Percentiles rank a stretch among this genome's conserved stretches.
phyloP scores from a whole-genome alignment of 2,113 vertebrate genomes.

The Calyptommatus sinebrachiatus region DNA sequence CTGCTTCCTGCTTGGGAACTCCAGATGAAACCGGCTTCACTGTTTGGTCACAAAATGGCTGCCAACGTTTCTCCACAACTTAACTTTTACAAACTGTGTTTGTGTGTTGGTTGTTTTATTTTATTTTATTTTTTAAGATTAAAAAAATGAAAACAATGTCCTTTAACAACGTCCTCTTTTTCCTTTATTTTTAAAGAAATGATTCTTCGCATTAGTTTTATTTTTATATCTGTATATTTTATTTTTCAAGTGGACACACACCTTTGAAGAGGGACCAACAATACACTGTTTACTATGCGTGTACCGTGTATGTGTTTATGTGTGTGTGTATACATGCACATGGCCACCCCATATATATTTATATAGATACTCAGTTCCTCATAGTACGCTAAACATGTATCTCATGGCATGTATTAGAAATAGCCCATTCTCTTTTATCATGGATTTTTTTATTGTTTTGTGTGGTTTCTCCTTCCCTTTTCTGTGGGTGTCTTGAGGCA shows the following conservation, averaged over 20 bases:
- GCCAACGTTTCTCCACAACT: neutral
- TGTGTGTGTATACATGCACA: constrained; percentile 42
- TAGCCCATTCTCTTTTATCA: constrained; percentile 53
- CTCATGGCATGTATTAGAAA: constrained; percentile 46
- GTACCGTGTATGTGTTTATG: constrained; percentile 51
- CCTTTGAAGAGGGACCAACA: constrained; percentile 58
- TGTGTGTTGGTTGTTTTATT: constrained; percentile 1
- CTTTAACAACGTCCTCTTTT: neutral
- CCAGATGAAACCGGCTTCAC: neutral
- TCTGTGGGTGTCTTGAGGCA: constrained; percentile 68
- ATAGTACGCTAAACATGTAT: constrained; percentile 43
- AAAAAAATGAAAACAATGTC: neutral
- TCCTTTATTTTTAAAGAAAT: constrained; percentile 16
- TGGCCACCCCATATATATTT: constrained; percentile 52
- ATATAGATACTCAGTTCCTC: constrained; percentile 52
- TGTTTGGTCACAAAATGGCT: neutral
- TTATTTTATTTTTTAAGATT: too few relatives aligned
- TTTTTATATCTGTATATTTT: constrained; percentile 27
- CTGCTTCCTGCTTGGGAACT: neutral
- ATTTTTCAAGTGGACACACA: constrained; percentile 22
- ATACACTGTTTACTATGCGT: constrained; percentile 46
- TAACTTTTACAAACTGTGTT: neutral
- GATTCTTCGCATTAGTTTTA: constrained; percentile 34
- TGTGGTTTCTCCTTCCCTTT: constrained; percentile 15
- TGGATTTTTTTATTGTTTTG: constrained; percentile 56